Percentiles rank a stretch among this genome's conserved stretches.
Evolutionary conservation across 2,113 vertebrate species (phyloP).

Genomic region (Mystacornis crossleyi): DNA sequence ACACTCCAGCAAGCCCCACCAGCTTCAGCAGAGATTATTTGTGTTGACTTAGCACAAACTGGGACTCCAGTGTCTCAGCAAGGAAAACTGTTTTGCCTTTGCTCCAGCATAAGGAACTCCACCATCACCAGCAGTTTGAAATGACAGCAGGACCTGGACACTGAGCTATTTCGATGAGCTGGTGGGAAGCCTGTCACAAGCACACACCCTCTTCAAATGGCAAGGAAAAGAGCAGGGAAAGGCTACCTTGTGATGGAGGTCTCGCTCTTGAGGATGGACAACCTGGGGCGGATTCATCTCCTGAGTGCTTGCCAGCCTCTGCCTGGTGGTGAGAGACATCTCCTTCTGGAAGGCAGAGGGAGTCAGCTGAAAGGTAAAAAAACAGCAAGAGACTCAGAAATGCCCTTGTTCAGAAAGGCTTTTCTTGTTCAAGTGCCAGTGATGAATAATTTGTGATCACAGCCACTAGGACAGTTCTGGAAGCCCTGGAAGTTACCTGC

Average conservation of each 20-base stretch:
- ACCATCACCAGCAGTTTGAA: neutral
- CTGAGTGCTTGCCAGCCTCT: conserved; percentile 73
- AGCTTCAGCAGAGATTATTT: neutral
- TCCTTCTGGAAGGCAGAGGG: conserved; percentile 86
- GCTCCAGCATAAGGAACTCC: neutral
- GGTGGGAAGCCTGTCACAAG: neutral
- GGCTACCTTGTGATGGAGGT: conserved; percentile 85
- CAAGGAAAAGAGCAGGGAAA: neutral
- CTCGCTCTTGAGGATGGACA: conserved; percentile 76
- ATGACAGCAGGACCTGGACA: neutral
- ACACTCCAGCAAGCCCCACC: neutral
- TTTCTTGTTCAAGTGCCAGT: conserved; percentile 5
- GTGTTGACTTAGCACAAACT: neutral
- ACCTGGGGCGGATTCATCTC: conserved; percentile 73
- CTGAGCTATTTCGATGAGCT: neutral
- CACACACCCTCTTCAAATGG: neutral
- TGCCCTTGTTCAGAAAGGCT: neutral
- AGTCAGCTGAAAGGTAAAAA: conserved; percentile 78
- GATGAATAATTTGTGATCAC: conserved; percentile 61
- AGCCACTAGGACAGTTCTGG: conserved; percentile 30
- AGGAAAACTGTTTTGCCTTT: neutral
- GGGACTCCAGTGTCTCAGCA: rapidly evolving
- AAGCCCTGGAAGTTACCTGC: conserved; percentile 34
- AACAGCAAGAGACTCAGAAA: neutral
- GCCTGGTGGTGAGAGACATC: conserved; percentile 82